phyloP scores from a whole-genome alignment of 53 echinoderm and acorn worm genomes.

The Crossaster papposus region DNA sequence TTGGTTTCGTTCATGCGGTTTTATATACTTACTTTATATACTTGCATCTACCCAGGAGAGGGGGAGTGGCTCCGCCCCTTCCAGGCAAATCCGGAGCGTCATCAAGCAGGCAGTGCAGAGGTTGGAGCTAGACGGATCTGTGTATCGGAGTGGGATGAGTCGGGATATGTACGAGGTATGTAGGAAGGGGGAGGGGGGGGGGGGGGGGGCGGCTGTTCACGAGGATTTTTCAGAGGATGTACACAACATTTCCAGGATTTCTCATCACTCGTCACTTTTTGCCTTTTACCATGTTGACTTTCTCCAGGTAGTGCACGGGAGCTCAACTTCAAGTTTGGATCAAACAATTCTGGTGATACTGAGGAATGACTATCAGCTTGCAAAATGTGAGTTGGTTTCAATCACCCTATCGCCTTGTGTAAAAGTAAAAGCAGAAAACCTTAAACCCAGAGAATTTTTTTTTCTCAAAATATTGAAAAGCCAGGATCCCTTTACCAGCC shows the following conservation, averaged over 20 bases:
- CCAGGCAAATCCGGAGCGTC: conserved; percentile 60
- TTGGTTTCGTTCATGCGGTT: too few relatives aligned
- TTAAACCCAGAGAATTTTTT: too few relatives aligned
- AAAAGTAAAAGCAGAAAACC: not conserved
- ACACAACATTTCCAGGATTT: too few relatives aligned
- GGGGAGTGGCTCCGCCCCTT: conserved; percentile 20
- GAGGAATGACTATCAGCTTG: conserved; percentile 60
- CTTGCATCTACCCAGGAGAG: not conserved
- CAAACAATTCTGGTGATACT: conserved; percentile 49
- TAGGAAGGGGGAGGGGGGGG: not conserved
- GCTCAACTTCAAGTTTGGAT: conserved; percentile 44
- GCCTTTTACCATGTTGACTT: not conserved
- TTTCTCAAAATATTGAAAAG: too few relatives aligned
- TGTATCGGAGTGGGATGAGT: conserved; percentile 64
- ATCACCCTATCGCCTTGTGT: not conserved
- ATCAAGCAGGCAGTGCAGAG: conserved; percentile 71
- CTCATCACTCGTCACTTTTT: not conserved
- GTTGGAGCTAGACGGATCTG: conserved; percentile 68
- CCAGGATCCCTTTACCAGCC: too few relatives aligned
- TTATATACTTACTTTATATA: not conserved
- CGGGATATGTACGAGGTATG: conserved; percentile 69
- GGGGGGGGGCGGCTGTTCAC: too few relatives aligned
- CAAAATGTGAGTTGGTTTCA: conserved; percentile 61
- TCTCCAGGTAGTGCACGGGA: conserved; percentile 5
- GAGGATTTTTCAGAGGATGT: too few relatives aligned